These are phyloP conservation scores for Bellardia pandia DNA, from an alignment of 2,888 invertebrate genomes.

Conservation along the genomic window DNA sequence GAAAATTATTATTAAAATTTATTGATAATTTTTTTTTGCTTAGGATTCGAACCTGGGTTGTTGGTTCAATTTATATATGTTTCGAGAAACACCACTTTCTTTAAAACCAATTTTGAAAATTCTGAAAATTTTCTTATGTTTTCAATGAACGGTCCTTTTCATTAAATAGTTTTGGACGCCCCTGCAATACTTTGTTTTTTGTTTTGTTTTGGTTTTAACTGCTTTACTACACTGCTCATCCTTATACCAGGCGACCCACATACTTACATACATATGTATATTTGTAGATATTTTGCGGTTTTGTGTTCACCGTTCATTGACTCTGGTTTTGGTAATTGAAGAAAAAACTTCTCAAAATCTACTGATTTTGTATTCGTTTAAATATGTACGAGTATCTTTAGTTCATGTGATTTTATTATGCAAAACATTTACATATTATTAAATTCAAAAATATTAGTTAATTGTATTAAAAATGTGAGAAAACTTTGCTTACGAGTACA, in stretches of 20 bases:
- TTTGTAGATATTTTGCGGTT: neutral
- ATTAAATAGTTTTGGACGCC: no score
- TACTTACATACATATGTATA: neutral
- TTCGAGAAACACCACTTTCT: no score
- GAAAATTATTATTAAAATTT: no score
- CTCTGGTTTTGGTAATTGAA: neutral
- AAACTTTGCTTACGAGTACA: neutral
- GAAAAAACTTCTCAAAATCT: constrained; percentile 5
- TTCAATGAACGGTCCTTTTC: no score
- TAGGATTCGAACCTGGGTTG: no score
- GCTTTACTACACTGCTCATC: neutral
- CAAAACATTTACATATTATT: constrained; percentile 13
- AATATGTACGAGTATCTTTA: neutral
- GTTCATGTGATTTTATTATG: constrained; percentile 25
- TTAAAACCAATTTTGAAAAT: no score
- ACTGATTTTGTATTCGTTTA: neutral
- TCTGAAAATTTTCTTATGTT: no score
- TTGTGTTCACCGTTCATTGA: constrained; percentile 15
- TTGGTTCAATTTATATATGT: no score
- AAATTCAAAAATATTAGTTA: neutral
- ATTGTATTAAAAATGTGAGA: constrained; percentile 18
- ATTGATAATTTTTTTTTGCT: no score
- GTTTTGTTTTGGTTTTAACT: no score
- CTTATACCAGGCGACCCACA: neutral
- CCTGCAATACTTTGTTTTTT: no score